phyloP scores from a whole-genome alignment of 2,113 vertebrate species.

The Bolborhynchus lineola region DNA sequence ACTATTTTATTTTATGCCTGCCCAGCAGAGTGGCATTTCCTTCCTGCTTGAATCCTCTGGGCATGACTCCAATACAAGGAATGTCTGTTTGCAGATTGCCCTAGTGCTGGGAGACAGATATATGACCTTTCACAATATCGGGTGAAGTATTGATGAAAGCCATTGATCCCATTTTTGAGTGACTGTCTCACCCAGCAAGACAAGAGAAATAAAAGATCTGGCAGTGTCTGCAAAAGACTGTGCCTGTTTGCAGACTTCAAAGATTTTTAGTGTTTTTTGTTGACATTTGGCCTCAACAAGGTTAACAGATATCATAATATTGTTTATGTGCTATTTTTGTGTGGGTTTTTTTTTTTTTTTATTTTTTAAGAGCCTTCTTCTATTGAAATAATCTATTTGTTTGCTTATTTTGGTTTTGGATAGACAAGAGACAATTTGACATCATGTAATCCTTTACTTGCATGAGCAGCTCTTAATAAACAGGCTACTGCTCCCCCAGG shows the following conservation, averaged over 20 bases:
- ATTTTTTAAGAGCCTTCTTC: background rate
- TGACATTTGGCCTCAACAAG: background rate
- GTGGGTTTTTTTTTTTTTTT: background rate
- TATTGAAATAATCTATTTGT: background rate
- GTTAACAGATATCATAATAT: background rate
- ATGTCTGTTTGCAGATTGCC: background rate
- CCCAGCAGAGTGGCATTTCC: background rate
- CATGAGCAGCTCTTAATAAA: background rate
- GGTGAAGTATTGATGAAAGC: constrained; percentile 14
- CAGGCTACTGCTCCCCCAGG: background rate
- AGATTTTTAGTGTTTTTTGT: background rate
- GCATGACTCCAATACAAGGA: background rate
- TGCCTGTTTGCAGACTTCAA: background rate
- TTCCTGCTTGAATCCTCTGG: background rate
- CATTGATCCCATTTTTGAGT: constrained; percentile 50
- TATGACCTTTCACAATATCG: constrained; percentile 24
- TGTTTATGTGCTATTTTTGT: background rate
- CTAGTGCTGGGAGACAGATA: background rate
- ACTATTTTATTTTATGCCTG: background rate
- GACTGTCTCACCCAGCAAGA: constrained; percentile 11
- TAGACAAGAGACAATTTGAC: background rate
- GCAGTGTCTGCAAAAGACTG: background rate
- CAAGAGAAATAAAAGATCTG: constrained; percentile 22
- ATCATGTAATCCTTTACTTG: background rate
- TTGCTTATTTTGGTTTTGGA: background rate